Evolutionary conservation across 2,797 vertebrate species (phyloP).

Genomic region (Spinus olivaceus): DNA sequence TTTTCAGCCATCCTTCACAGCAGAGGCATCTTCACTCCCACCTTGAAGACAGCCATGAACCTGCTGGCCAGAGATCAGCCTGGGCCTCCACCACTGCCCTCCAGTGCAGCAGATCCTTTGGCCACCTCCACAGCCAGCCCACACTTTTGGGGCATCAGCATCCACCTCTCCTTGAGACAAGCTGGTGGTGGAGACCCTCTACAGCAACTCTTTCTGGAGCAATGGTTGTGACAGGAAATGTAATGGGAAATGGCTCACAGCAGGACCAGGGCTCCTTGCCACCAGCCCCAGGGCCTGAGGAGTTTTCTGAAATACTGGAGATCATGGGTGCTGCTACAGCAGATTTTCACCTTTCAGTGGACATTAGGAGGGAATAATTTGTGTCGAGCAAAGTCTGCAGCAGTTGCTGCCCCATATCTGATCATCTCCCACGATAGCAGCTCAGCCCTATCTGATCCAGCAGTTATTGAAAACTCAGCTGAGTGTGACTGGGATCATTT

Average conservation of each 20-base stretch:
- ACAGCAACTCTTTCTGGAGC: not conserved
- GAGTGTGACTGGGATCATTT: slow-evolving; percentile 17
- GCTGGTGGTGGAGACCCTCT: not conserved
- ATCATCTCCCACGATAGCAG: not conserved
- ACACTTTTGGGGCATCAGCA: not conserved
- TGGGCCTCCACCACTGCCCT: not conserved
- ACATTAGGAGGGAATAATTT: not conserved
- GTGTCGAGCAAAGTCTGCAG: not conserved
- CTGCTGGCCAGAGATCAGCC: not conserved
- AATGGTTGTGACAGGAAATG: not conserved
- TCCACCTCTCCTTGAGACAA: not conserved
- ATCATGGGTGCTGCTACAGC: not conserved
- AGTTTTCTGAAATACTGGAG: not conserved
- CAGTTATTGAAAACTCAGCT: slow-evolving; percentile 55
- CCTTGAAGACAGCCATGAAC: not conserved
- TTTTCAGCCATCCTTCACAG: not conserved
- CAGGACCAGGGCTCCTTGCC: not conserved
- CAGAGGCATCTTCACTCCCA: not conserved
- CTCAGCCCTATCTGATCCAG: slow-evolving; percentile 27
- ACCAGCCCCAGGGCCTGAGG: not conserved
- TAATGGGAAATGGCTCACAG: rapidly evolving
- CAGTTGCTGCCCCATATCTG: not conserved
- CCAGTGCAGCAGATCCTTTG: not conserved
- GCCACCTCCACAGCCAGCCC: not conserved
- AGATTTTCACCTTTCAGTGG: not conserved